A percentile compares a stretch with the other conserved stretches of the same genome.
Evolutionary conservation across 1,140 invertebrate species (phyloP).

Genomic region (Tetranychus urticae): DNA sequence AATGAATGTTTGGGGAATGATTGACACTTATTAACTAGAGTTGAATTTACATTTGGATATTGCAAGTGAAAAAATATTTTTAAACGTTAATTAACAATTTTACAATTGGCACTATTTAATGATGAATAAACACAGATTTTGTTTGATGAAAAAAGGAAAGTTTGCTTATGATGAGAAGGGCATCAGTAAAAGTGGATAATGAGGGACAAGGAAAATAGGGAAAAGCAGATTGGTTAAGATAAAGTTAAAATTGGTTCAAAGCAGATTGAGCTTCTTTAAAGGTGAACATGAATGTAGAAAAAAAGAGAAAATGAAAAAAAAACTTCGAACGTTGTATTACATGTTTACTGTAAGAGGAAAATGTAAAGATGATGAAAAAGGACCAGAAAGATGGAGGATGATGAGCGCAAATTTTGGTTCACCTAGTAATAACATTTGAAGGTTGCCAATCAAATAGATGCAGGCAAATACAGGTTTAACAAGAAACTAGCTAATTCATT

Average conservation of each 20-base stretch:
- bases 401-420: too few species aligned
- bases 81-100: too few species aligned
- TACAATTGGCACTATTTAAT: too few species aligned
- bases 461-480: not conserved
- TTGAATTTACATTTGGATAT: too few species aligned
- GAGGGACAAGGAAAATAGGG: not conserved
- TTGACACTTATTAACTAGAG: too few species aligned
- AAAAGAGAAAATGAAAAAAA: not conserved
- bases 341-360: not conserved
- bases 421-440: too few species aligned
- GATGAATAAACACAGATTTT: too few species aligned
- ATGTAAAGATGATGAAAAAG: not conserved
- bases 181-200: not conserved
- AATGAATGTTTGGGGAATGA: too few species aligned
- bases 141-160: too few species aligned
- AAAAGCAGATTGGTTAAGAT: not conserved
- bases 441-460: not conserved
- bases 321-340: too few species aligned
- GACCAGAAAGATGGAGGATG: not conserved
- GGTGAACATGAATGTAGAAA: not conserved
- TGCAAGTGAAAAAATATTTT: too few species aligned
- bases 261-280: not conserved
- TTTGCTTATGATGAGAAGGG: not conserved
- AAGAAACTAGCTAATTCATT: not conserved
- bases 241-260: not conserved